These are phyloP conservation scores for Eurystomus gularis DNA, from an alignment of 2,113 vertebrate species.

Conservation along the genomic window DNA sequence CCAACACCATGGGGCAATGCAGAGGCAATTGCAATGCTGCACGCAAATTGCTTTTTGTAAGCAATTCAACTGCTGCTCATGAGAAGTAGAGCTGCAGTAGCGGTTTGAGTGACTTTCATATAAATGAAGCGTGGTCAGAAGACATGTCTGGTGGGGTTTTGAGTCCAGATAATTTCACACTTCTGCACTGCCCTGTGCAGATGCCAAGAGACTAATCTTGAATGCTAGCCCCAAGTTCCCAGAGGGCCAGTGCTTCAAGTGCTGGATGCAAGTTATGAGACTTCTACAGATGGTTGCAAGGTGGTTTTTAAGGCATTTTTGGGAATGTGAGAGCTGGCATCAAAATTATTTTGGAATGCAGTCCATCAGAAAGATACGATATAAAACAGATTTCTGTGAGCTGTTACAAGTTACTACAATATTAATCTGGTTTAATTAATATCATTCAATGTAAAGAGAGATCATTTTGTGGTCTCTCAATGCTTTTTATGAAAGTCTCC, in stretches of 20 bases:
- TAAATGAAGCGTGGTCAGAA: neutral
- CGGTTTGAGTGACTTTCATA: neutral
- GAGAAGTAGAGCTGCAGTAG: neutral
- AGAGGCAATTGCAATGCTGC: neutral
- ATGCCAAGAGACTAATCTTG: neutral
- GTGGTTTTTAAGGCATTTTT: conserved; percentile 37
- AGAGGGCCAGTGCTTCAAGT: neutral
- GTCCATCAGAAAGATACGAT: neutral
- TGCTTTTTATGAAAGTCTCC: neutral
- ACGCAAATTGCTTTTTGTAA: neutral
- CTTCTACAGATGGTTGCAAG: conserved; percentile 43
- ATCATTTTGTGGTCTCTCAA: neutral
- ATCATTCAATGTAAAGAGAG: neutral
- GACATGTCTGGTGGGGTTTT: neutral
- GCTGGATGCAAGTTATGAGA: neutral
- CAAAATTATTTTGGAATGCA: conserved; percentile 35
- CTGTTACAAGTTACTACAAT: neutral
- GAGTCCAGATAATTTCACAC: conserved; percentile 1
- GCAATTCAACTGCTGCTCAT: neutral
- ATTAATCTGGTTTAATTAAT: neutral
- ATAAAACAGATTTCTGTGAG: neutral
- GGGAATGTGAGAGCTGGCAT: conserved; percentile 43
- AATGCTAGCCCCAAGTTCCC: conserved; percentile 7
- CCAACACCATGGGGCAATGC: neutral
- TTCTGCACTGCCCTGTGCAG: neutral